These are phyloP conservation scores for Ctenicera cuprea DNA, from an alignment of 2,888 invertebrate genomes.

Conservation along the genomic window DNA sequence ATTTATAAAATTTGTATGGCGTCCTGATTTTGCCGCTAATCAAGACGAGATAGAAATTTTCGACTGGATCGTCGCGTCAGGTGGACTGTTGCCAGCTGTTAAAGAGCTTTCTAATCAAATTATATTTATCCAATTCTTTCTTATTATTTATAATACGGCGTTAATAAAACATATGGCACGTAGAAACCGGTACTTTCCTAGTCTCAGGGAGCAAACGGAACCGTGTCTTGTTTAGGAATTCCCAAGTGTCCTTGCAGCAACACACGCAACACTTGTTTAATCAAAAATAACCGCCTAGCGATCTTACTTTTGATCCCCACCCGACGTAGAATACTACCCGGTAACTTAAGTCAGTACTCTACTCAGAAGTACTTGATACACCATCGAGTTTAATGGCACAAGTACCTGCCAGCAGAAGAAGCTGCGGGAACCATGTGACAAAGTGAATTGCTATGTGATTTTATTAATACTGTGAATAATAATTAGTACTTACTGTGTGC, in stretches of 20 bases:
- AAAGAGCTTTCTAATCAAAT: constrained; percentile 8
- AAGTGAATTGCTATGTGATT: constrained; percentile 25
- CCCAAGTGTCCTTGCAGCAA: constrained; percentile 39
- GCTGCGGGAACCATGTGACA: constrained; percentile 23
- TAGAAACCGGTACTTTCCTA: constrained; percentile 18
- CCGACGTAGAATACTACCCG: constrained; percentile 12
- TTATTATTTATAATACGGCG: not conserved
- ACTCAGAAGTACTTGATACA: constrained; percentile 37
- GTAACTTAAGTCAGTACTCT: not conserved
- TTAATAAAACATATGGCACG: constrained; percentile 19
- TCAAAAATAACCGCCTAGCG: constrained; percentile 12
- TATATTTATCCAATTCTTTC: not conserved
- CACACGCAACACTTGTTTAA: constrained; percentile 36
- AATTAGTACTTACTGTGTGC: constrained; percentile 18
- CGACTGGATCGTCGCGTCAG: no score
- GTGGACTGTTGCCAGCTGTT: not conserved
- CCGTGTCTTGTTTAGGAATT: constrained; percentile 30
- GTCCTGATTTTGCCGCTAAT: no score
- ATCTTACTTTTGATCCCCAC: constrained; percentile 36
- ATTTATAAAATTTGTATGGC: no score
- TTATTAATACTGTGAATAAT: constrained; percentile 6
- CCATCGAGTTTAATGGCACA: constrained; percentile 37
- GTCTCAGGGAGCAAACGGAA: constrained; percentile 20
- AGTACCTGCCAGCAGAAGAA: constrained; percentile 1
- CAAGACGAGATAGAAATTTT: no score